Evolutionary conservation across 2,888 invertebrate species (phyloP), one percentile per base, ranked within the genome.

Genomic region (Oligia strigilis): DNA sequence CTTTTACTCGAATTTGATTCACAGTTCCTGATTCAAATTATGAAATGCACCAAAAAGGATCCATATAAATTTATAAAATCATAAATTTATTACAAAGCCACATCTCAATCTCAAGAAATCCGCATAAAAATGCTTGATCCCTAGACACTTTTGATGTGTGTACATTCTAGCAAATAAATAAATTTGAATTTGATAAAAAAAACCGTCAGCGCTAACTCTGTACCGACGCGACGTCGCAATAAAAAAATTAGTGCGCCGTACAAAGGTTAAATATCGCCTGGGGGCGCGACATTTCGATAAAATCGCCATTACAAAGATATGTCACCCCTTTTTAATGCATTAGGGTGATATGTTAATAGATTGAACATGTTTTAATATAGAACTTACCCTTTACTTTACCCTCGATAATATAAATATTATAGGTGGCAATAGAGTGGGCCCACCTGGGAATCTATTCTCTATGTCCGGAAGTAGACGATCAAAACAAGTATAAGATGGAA

Each of bases 221-320:
- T 13, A 52, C 3, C 8, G 29, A 58, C 14, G 5, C 5, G 29
- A 46, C 60, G 64, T 49, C 19, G 23, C 58, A 74, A 70, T 79
- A 83, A 79, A 83, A 77, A 58, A 78, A 81, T 67, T 78, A 46
- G 69, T 66, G 66, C 55, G 14, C 9, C n/a, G 13, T 52, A 52
- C 65, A 88, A 90, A 90, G 90, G 90, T 90, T 86, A 90, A 90
- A 81, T 43, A 75, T 40, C 78, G 69, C 55, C 84, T 19, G 58
- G 90, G 89, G 90, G 71, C 55, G 69, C 80, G 89, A 89, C 86
- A 89, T 91, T 91, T 85, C 11, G 84, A 79, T 78, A 82, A 81
- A 80, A 87, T 87, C 78, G 64, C 71, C 58, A 55, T 76, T 75
- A 72, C 82, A 81, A 86, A 85, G 77, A 82, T 82, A 75, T 86